Evolutionary conservation across 2,797 vertebrate genomes (phyloP).

Genomic region (Cynodonichthys magdalenae): DNA sequence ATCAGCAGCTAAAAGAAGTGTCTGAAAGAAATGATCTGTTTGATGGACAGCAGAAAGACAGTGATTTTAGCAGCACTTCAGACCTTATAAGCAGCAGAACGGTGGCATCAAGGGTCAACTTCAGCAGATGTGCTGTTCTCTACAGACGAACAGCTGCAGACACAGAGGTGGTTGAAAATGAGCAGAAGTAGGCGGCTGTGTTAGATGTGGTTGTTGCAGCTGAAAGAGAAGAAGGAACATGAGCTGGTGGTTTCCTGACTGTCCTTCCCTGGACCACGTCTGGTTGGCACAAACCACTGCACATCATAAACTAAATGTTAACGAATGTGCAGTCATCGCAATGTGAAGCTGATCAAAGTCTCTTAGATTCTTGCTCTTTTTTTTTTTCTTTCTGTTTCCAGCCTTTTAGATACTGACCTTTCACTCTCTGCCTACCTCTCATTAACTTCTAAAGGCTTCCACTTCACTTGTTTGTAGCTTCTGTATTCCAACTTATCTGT

Average conservation of each 20-base stretch:
- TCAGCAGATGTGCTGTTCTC: neutral
- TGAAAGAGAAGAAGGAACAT: neutral
- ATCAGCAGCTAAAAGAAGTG: neutral
- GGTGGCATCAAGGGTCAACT: neutral
- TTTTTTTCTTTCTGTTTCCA: neutral
- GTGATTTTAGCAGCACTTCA: neutral
- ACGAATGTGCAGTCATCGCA: too few relatives aligned
- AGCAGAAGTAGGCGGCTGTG: conserved; percentile 1
- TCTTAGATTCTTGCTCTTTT: neutral
- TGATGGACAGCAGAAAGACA: conserved; percentile 1
- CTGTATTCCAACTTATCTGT: too few relatives aligned
- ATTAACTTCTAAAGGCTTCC: neutral
- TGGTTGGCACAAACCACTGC: neutral
- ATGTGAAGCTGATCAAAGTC: too few relatives aligned
- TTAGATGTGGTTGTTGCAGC: conserved; percentile 5
- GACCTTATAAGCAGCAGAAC: neutral
- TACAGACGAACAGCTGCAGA: conserved; percentile 1
- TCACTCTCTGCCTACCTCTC: neutral
- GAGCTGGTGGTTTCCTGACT: neutral
- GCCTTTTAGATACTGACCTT: neutral
- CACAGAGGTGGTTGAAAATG: neutral
- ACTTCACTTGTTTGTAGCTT: too few relatives aligned
- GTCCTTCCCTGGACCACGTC: neutral
- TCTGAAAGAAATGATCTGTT: neutral
- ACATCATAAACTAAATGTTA: too few relatives aligned